phyloP scores from a whole-genome alignment of 2,797 vertebrate species.

The Enoplosus armatus region DNA sequence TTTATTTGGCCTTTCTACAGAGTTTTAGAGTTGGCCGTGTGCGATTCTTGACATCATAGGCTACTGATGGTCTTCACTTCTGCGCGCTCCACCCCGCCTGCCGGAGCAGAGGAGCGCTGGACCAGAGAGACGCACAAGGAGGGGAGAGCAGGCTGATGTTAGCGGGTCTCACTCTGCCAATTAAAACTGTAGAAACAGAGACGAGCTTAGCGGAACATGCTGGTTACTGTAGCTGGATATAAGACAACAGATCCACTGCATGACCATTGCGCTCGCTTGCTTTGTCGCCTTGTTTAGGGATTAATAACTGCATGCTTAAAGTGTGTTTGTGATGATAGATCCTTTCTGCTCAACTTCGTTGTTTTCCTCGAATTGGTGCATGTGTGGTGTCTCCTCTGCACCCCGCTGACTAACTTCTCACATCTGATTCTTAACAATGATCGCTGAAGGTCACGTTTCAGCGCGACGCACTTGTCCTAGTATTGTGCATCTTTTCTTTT shows the following conservation, averaged over 20 bases:
- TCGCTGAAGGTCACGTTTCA: slow-evolving; percentile 57
- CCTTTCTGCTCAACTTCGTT: slow-evolving; percentile 9
- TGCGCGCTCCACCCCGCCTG: slow-evolving; percentile 69
- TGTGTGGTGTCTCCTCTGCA: slow-evolving; percentile 28
- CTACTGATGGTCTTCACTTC: slow-evolving; percentile 45
- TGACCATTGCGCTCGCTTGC: not conserved
- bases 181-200: slow-evolving; percentile 26
- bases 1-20: not conserved
- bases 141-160: slow-evolving; percentile 62
- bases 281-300: not conserved
- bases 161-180: slow-evolving; percentile 39
- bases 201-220: not conserved
- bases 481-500: slow-evolving; percentile 45
- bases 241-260: not conserved
- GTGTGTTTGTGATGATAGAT: not conserved
- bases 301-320: slow-evolving; percentile 11
- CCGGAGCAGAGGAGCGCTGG: slow-evolving; percentile 56
- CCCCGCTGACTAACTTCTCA: slow-evolving; percentile 24
- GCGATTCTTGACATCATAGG: slow-evolving; percentile 39
- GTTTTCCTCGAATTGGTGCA: slow-evolving; percentile 30
- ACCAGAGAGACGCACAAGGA: slow-evolving; percentile 56
- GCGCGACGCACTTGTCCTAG: slow-evolving; percentile 46
- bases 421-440: slow-evolving; percentile 67
- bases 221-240: not conserved
- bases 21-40: slow-evolving; percentile 38